Conservation (phyloP, 2,888 invertebrate genomes). For the Falcaria lacertinaria region DNA sequence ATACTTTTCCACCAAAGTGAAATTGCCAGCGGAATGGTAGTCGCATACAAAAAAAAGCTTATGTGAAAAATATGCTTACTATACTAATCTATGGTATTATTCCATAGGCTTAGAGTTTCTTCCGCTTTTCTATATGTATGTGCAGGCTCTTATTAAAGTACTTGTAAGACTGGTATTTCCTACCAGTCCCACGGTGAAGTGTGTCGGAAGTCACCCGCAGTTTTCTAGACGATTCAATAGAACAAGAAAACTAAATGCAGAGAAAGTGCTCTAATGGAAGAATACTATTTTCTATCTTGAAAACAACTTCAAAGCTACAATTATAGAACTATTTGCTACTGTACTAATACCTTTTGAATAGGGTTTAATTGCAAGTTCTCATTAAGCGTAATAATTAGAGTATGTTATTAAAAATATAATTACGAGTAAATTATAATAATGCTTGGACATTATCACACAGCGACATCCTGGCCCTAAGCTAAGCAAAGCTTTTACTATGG, state of each 20-base stretch:
- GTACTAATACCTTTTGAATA: background rate
- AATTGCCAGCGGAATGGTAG: too few relatives aligned
- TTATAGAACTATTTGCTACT: slow-evolving; percentile 3
- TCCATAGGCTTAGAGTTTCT: slow-evolving; percentile 22
- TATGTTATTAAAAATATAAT: too few relatives aligned
- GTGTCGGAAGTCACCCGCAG: slow-evolving; percentile 48
- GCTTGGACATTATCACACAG: too few relatives aligned
- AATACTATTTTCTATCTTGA: background rate
- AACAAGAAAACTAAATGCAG: slow-evolving; percentile 31
- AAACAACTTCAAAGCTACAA: background rate
- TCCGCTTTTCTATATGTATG: slow-evolving; percentile 53
- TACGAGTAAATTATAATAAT: too few relatives aligned
- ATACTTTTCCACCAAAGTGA: too few relatives aligned
- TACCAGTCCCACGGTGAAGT: slow-evolving; percentile 24
- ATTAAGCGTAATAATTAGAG: too few relatives aligned
- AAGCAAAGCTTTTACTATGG: too few relatives aligned
- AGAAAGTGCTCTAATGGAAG: slow-evolving; percentile 24
- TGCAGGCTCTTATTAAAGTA: slow-evolving; percentile 30
- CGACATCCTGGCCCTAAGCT: too few relatives aligned
- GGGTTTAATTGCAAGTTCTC: slow-evolving; percentile 16
- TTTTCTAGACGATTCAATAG: slow-evolving; percentile 37
- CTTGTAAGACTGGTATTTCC: slow-evolving; percentile 39
- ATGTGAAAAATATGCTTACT: too few relatives aligned
- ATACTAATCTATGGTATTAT: too few relatives aligned
- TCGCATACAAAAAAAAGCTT: too few relatives aligned